Percentiles rank a stretch among this genome's conserved stretches.
These are phyloP conservation scores for Lanius collurio DNA, from an alignment of 2,113 vertebrate genomes.

Conservation along the genomic window DNA sequence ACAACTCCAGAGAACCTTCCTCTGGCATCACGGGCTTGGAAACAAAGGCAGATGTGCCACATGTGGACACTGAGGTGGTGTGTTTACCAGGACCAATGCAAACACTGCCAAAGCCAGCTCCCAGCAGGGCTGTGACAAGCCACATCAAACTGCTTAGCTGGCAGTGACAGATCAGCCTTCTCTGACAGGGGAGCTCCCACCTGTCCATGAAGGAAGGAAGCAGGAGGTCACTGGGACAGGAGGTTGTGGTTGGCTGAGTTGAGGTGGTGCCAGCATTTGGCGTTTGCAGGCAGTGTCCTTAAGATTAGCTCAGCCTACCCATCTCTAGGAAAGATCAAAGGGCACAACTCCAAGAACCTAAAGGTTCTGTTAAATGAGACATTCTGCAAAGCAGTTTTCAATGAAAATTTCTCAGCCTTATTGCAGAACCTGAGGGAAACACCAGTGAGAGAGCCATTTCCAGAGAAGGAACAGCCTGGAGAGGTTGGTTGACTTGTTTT, in stretches of 20 bases:
- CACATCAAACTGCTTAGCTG: background rate
- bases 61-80: background rate
- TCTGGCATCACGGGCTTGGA: background rate
- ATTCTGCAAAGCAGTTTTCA: background rate
- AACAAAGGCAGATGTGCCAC: background rate
- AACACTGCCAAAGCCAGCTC: background rate
- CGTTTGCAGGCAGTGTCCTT: background rate
- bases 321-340: background rate
- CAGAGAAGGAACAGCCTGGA: background rate
- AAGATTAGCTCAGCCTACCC: background rate
- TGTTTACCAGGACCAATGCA: background rate
- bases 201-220: background rate
- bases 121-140: background rate
- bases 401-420: background rate
- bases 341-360: background rate
- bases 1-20: background rate
- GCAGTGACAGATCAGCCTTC: background rate
- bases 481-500: background rate
- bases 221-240: conserved; percentile 6
- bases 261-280: background rate
- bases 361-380: background rate
- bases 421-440: background rate
- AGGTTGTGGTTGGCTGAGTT: background rate
- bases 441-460: background rate
- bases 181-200: background rate